phyloP scores from a whole-genome alignment of 2,797 vertebrate species.

The Orientallactaga sibirica region DNA sequence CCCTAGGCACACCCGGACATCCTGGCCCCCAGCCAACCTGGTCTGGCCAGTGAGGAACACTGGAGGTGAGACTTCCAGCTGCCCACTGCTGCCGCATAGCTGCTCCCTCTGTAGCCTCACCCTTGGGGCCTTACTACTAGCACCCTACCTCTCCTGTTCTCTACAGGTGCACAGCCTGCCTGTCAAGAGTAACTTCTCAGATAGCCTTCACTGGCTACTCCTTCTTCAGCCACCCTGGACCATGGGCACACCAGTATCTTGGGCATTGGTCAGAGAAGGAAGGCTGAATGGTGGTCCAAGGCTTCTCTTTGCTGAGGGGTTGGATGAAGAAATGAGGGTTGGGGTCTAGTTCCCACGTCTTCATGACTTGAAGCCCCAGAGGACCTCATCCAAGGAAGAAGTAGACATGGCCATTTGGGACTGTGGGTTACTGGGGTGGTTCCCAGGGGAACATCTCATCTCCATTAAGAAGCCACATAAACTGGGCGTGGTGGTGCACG shows the following conservation, averaged over 20 bases:
- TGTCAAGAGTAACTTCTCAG: not conserved
- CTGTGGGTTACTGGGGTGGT: too few relatives aligned
- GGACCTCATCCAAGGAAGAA: not conserved
- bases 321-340: too few relatives aligned
- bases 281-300: not conserved
- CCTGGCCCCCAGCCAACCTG: not conserved
- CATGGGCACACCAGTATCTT: not conserved
- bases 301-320: not conserved
- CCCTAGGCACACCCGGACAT: not conserved
- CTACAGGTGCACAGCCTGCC: not conserved
- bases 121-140: not conserved
- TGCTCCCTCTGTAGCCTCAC: not conserved
- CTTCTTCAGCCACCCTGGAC: not conserved
- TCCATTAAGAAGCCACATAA: not conserved
- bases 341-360: not conserved
- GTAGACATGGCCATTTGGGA: not conserved
- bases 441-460: not conserved
- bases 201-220: not conserved
- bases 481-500: too few relatives aligned
- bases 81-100: not conserved
- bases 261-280: not conserved
- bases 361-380: not conserved
- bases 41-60: not conserved
- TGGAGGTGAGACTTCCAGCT: not conserved
- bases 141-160: not conserved